Evolutionary conservation across 2,888 invertebrate species (phyloP).

Genomic region (Teinopalpus imperialis): DNA sequence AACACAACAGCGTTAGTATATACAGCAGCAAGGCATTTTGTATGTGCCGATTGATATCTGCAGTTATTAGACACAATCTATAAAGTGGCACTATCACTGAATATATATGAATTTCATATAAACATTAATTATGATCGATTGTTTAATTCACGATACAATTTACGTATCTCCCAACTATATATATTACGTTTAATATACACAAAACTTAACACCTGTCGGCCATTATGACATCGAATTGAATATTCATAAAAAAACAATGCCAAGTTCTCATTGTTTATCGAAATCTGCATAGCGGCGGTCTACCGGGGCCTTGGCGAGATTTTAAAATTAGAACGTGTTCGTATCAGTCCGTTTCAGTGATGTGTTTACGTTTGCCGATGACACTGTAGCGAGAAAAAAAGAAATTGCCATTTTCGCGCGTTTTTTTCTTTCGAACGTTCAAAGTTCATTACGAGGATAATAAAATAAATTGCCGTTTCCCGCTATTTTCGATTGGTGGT

Average conservation of each 20-base stretch:
- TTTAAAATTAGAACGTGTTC: constrained; percentile 30
- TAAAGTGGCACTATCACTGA: no score
- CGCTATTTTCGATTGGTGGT: no score
- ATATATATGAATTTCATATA: no score
- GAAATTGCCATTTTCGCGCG: neutral
- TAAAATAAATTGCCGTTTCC: neutral
- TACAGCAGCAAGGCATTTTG: no score
- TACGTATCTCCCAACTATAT: no score
- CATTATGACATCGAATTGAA: constrained; percentile 14
- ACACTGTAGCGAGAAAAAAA: constrained; percentile 1
- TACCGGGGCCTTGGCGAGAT: constrained; percentile 27
- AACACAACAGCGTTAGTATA: no score
- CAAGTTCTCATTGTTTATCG: constrained; percentile 11
- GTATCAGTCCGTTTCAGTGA: constrained; percentile 26
- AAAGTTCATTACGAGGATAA: no score
- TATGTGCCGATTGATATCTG: no score
- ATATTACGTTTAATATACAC: neutral
- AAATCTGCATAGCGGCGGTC: constrained; percentile 4
- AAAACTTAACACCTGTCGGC: constrained; percentile 2
- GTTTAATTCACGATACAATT: no score
- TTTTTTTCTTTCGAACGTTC: neutral
- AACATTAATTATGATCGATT: no score
- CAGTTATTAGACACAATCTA: no score
- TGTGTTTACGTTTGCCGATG: constrained; percentile 12
- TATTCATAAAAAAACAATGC: constrained; percentile 18